Conservation (phyloP, 2,797 vertebrate genomes). For the Malurus splendens region DNA sequence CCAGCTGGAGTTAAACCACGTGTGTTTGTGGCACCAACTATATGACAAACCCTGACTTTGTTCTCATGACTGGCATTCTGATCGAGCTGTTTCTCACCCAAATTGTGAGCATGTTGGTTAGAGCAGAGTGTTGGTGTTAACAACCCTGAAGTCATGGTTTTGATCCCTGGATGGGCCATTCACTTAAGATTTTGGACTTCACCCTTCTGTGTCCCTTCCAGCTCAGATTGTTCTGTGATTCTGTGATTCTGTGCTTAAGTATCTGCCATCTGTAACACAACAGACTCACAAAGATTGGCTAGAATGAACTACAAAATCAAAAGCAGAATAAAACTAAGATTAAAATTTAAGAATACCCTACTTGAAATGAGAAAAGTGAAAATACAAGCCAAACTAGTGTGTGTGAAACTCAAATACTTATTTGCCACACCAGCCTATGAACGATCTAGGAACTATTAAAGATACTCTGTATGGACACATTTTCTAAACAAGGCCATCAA, state of each 20-base stretch:
- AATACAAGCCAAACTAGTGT: not conserved
- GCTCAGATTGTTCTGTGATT: not conserved
- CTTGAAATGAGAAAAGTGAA: not conserved
- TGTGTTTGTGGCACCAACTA: not conserved
- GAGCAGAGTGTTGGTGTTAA: fast-evolving
- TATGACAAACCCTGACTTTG: not conserved
- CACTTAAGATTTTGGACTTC: not conserved
- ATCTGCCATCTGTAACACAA: not conserved
- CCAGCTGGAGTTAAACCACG: not conserved
- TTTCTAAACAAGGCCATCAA: not conserved
- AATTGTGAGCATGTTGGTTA: not conserved
- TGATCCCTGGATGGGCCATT: too few relatives aligned
- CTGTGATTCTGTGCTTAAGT: not conserved
- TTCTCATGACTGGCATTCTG: not conserved
- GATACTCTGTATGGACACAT: fast-evolving
- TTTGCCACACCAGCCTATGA: not conserved
- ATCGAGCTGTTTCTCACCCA: not conserved
- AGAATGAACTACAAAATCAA: not conserved
- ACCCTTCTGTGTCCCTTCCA: not conserved
- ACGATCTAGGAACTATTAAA: not conserved
- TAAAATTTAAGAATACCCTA: not conserved
- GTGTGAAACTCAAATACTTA: not conserved
- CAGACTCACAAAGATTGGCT: not conserved
- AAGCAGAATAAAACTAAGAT: not conserved
- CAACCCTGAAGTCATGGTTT: not conserved